These are phyloP conservation scores for Rousettus leschenaultii DNA, from an alignment of 2,113 vertebrate species.

Conservation along the genomic window DNA sequence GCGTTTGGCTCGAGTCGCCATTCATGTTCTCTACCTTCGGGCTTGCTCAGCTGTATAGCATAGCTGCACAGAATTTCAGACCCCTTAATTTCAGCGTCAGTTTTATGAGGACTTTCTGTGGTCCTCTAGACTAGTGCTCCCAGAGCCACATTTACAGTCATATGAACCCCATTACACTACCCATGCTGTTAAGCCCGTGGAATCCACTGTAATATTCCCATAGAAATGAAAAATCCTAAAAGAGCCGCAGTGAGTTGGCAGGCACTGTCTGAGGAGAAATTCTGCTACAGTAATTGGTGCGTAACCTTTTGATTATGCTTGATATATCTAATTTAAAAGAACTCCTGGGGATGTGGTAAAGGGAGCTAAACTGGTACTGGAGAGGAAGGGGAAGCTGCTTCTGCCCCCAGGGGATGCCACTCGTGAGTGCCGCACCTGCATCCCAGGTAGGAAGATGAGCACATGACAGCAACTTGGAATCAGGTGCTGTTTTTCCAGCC, in stretches of 20 bases:
- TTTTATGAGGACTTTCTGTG: background rate
- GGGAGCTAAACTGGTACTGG: background rate
- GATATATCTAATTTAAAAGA: background rate
- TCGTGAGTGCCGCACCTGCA: accelerated
- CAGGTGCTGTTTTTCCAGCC: background rate
- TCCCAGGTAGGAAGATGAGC: accelerated
- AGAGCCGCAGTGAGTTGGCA: background rate
- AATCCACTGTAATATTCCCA: background rate
- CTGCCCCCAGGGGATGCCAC: background rate
- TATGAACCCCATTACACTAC: accelerated
- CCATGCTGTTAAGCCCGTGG: background rate
- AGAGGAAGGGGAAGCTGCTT: background rate
- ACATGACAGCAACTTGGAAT: background rate
- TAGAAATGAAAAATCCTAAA: background rate
- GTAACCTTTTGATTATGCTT: background rate
- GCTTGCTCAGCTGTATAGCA: accelerated
- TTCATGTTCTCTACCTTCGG: background rate
- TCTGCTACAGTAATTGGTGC: background rate
- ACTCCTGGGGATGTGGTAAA: background rate
- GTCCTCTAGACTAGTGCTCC: accelerated
- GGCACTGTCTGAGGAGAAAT: background rate
- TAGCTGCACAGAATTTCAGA: background rate
- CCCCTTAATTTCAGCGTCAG: accelerated
- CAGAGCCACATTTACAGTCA: background rate
- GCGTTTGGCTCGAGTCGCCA: background rate